Base-by-base conservation (phyloP, 1,140 invertebrate species). In the Drosophila albomicans region DNA sequence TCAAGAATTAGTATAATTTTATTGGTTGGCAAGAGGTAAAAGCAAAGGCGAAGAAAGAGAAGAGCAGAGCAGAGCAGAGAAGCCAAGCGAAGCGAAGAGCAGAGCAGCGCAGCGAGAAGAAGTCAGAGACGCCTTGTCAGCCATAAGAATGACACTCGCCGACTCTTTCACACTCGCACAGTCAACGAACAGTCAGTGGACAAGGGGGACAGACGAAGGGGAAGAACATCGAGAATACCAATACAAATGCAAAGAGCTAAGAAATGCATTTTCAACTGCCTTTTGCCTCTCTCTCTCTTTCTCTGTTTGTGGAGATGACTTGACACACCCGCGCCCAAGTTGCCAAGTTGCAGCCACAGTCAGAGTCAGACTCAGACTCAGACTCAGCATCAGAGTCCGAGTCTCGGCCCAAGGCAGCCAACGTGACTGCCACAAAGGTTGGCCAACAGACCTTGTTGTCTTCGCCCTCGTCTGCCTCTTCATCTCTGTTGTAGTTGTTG, bases 1-100 rank as follows among this genome's bases (percentile, higher is more conserved):
- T 89, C 86, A 81, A 69, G 85, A 89, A 89, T 89, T 89, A 89
- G 85, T 89, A 89, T 89, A 90, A 89, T 89, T 89, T 89, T 89
- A 89, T 89, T 89, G 85, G 85, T 89, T 88, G 85, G 78, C 81
- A 84, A 85, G 71, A 89, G 71, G 71, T 76, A 75, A 78, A 75
- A 72, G 35, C 35, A 38, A 69, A 74, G 63, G 54, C 13, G 30
- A 25, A 38, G 16, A 57, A 35, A 57, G 45, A 68, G 64, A 59
- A 52, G 46, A 35, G 52, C 15, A 25, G 28, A 25, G 49, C 69
- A 73, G 66, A 74, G 62, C 41, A 15, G 57, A 58, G 15, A n/a
- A 49, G 59, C n/a, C 3, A 25, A 73, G 66, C 68, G 58, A 38
- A 15, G 58, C 58, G 45, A n/a, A 49, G 59, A 8, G 41, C 8